Evolutionary conservation across 2,888 invertebrate genomes (phyloP), one percentile per base, ranked within the genome.

Genomic region (Conistra vaccinii): DNA sequence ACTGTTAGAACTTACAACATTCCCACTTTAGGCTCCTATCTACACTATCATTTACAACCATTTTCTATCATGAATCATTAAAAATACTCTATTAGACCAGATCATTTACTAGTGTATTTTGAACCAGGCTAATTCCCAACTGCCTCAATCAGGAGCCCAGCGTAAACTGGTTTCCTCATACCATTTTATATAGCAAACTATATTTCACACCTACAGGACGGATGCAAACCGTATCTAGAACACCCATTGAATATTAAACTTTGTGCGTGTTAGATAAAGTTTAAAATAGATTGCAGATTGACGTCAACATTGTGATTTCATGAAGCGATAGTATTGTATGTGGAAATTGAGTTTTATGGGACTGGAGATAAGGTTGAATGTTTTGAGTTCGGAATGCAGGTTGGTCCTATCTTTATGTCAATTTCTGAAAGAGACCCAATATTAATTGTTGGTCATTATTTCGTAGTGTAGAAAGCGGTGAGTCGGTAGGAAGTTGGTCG

Each of bases 401-500:
- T 71, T 81, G 66, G 73, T 69, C 57, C 80, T 87, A 84, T 78
- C 81, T 85, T 71, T 78, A 79, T 84, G 84, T 83, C 82, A 80
- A 76, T 82, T 77, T 84, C 78, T 83, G 79, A 86, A 85, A 78
- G 86, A 87, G 87, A 81, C 81, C 79, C 80, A 85, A 91, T 91
- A 95, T 94, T 95, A 95, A 95, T 95, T 93, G 94, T 88, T 84
- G 79, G 83, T 91, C 92, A 95, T 95, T 95, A 95, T 94, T 93
- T 89, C 85, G 88, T 90, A 80, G 92, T 90, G 92, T 94, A 93
- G 95, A 95, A 94, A 95, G 94, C 93, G 88, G 92, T 89, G 81
- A 85, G 88, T 87, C 91, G 91, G 94, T 93, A 93, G 94, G 80
- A 73, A 80, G 67, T 93, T 89, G 85, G 83, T 87, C 90, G 91